These are phyloP conservation scores for Lepidochrysops patricia DNA, from an alignment of 2,888 invertebrate genomes.

Conservation along the genomic window DNA sequence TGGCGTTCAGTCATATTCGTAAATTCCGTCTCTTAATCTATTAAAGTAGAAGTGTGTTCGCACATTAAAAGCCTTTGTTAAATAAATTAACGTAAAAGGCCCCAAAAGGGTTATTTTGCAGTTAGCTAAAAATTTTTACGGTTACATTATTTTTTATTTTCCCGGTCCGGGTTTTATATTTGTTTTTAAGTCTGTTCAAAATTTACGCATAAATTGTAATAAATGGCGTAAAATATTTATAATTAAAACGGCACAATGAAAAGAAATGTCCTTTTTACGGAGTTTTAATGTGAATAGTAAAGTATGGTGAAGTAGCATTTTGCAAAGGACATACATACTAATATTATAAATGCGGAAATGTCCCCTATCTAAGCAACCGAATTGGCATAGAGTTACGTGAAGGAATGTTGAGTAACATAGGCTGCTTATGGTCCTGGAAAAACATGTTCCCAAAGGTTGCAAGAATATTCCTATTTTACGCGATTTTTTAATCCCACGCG, in stretches of 20 bases:
- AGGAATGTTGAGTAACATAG: too few species aligned
- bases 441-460: too few species aligned
- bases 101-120: background rate
- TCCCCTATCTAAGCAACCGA: too few species aligned
- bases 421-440: too few species aligned
- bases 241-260: background rate
- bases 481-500: too few species aligned
- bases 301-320: background rate
- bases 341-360: too few species aligned
- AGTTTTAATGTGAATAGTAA: background rate
- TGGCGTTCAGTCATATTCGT: too few species aligned
- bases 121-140: background rate
- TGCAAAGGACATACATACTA: background rate
- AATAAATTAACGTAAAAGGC: background rate
- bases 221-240: background rate
- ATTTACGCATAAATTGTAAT: background rate
- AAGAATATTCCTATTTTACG: too few species aligned
- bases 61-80: background rate
- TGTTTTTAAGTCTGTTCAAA: background rate
- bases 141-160: background rate
- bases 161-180: background rate
- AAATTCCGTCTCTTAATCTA: too few species aligned
- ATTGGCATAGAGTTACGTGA: too few species aligned
- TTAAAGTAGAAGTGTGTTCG: too few species aligned
- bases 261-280: background rate